Base-by-base conservation (phyloP, 2,888 invertebrate species). In the Nudaria mundana region DNA sequence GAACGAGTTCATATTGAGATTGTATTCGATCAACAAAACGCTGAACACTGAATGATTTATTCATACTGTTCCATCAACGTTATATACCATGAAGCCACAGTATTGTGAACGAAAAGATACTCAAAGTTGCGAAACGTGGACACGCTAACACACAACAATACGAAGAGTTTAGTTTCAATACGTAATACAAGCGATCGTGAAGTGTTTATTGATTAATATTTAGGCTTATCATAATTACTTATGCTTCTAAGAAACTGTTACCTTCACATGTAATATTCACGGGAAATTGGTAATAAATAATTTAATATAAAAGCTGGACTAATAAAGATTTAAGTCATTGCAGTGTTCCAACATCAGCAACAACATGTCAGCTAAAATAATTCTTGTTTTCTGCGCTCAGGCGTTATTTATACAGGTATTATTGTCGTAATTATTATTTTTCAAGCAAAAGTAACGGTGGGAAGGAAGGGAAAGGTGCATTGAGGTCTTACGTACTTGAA, bases 251-350 rank as follows among this genome's bases (percentile, higher is more conserved):
- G 12, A 16, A 3, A 5, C 5, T 15, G 8, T 8, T 22, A n/a
- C 20, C 8, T 30, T 8, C 50, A 10, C 71, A 72, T 26, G 54
- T 42, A 2, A 78, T 79, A 16, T 24, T 6, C 14, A 4, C 11
- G 3, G 33, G 15, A 15, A 22, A 16, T 25, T 16, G 15, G 24
- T 7, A 24, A 16, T n/a, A 29, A n/a, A n/a, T 14, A 8, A 1
- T 13, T 26, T 15, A 5, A 11, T 29, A 29, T 29, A 29, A 16
- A 29, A 29, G 3, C 14, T 6, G 15, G 4, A n/a, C 6, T 8
- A 15, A 10, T 7, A 3, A n/a, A n/a, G 3, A 3, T n/a, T 3
- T 2, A 33, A 1, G 18, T 12, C 5, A 12, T 16, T 16, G 7
- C 25, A 5, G 11, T 24, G 23, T 24, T 13, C 24, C 15, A 16